Evolutionary conservation across 2,797 vertebrate species (phyloP), one percentile per base, ranked within the genome.

Genomic region (Erpetoichthys calabaricus): DNA sequence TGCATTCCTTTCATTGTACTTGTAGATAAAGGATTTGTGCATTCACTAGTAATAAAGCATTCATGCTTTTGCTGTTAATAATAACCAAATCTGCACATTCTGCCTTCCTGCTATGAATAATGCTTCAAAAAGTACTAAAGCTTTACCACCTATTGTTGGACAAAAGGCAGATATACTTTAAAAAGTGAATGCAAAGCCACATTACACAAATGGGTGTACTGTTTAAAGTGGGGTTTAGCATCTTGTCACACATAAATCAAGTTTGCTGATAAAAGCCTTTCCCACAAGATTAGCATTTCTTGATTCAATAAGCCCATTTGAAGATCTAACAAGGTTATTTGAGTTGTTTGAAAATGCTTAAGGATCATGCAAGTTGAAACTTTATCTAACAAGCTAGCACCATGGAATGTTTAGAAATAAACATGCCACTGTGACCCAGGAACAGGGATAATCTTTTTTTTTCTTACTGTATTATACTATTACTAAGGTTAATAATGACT

Each of bases 171-270:
- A 42, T 43, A 54, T 54, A 41, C 41, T 42, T 42, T 25, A 7
- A 49, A 42, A 54, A 50, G 3, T 45, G 8, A 50, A 43, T 45
- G 50, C 51, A 45, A 50, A 60, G 50, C n/a, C n/a, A 45, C 57
- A 42, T 43, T 52, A 44, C n/a, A 42, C 25, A 45, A n/a, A n/a
- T 25, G 43, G 41, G 7, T 47, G n/a, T 6, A 56, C 55, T 56
- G 10, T 56, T 10, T 50, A 60, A 55, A 45, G 49, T 50, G 46
- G 55, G 6, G 25, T 45, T 55, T 60, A 4, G n/a, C 41, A 59
- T 55, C 45, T 60, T 53, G 43, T 56, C 54, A 42, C 44, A 51
- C 46, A 51, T 51, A 60, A 56, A 56, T 56, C 46, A 51, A 25
- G 43, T 52, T 45, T 42, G 51, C 59, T 60, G 42, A 41, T 60